Conservation (phyloP, 2,888 invertebrate species). For the Nezara viridula region DNA sequence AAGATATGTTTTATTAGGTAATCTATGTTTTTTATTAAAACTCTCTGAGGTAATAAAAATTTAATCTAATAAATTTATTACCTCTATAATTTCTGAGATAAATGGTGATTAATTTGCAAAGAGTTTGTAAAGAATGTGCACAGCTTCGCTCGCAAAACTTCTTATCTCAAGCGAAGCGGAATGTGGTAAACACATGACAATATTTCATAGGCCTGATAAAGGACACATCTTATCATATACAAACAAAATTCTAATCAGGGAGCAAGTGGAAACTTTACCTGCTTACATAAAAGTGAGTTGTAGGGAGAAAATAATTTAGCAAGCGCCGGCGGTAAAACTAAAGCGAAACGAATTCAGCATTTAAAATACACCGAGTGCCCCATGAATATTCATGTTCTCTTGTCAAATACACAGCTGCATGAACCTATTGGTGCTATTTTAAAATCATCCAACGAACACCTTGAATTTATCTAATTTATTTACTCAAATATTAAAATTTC, state of each 20-base stretch:
- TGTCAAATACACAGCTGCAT: neutral
- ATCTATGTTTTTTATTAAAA: no score
- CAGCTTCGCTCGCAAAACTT: neutral
- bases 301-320: neutral
- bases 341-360: neutral
- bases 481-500: no score
- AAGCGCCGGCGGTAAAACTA: neutral
- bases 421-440: neutral
- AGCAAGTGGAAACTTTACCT: neutral
- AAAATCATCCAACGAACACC: neutral
- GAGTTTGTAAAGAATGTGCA: neutral
- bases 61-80: neutral
- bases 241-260: neutral
- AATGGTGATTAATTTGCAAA: neutral
- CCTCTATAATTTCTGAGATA: neutral
- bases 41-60: neutral
- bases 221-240: neutral
- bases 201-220: conserved; percentile 2
- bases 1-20: no score
- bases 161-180: neutral
- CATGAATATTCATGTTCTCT: neutral
- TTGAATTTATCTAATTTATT: no score
- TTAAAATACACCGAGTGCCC: neutral
- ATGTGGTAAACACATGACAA: neutral
- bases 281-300: neutral